Evolutionary conservation across 2,797 vertebrate genomes (phyloP).

Genomic region (Cephalopachus bancanus): DNA sequence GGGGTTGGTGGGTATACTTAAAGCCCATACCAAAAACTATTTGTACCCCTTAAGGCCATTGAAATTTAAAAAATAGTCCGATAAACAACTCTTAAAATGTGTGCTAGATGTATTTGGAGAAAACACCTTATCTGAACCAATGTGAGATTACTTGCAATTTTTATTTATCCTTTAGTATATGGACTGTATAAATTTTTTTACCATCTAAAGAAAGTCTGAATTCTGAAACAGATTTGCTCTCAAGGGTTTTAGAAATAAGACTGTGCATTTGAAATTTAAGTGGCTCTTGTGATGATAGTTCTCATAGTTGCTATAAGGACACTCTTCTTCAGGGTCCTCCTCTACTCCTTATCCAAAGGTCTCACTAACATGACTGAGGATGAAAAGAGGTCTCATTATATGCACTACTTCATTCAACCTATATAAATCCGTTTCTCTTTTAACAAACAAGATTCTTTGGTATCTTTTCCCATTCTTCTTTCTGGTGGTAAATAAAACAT

Average conservation of each 20-base stretch:
- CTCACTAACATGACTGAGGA: neutral
- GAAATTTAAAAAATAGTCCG: neutral
- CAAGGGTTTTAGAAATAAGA: neutral
- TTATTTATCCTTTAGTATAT: too few species aligned
- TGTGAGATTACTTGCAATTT: neutral
- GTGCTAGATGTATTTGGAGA: neutral
- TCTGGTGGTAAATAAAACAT: neutral
- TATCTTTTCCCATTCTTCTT: neutral
- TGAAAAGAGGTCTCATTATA: rapidly evolving
- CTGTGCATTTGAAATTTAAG: neutral
- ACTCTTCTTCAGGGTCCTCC: neutral
- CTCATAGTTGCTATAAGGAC: rapidly evolving
- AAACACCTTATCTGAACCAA: neutral
- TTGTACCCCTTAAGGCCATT: too few species aligned
- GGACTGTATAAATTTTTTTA: too few species aligned
- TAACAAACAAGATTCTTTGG: neutral
- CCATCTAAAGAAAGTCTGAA: neutral
- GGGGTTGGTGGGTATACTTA: too few species aligned
- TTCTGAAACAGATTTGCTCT: neutral
- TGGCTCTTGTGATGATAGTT: neutral
- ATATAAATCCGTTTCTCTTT: neutral
- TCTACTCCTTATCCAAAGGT: neutral
- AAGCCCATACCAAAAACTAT: too few species aligned
- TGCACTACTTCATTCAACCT: neutral
- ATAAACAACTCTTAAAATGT: neutral